Evolutionary conservation across 1,140 invertebrate genomes (phyloP).

Genomic region (Propsilocerus akamusi): DNA sequence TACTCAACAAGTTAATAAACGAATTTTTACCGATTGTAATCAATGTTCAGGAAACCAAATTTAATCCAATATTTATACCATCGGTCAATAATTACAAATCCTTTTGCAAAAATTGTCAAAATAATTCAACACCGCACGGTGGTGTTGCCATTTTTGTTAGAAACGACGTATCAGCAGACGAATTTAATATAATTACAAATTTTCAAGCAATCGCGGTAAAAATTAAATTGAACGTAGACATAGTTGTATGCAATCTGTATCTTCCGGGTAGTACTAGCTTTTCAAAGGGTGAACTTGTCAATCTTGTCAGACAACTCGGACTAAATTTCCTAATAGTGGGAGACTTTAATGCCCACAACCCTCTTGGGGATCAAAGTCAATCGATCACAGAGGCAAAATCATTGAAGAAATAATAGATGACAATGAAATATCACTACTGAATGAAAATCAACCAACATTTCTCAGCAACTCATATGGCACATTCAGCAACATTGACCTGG

Average conservation of each 20-base stretch:
- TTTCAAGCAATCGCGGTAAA: neutral
- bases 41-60: neutral
- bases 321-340: neutral
- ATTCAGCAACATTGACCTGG: neutral
- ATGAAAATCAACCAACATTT: neutral
- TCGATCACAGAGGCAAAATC: neutral
- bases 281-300: neutral
- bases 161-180: neutral
- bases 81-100: neutral
- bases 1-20: neutral
- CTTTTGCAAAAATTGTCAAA: neutral
- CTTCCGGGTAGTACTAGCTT: neutral
- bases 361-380: neutral
- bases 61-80: neutral
- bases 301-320: neutral
- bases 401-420: neutral
- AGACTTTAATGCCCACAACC: constrained; percentile 1
- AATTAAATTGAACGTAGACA: neutral
- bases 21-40: neutral
- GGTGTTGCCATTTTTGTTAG: too few relatives aligned
- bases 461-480: neutral
- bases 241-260: neutral
- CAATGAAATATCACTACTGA: neutral
- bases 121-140: too few relatives aligned
- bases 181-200: neutral